Base-by-base conservation (phyloP, 2,888 invertebrate species). In the Lasioglossum malachurum region DNA sequence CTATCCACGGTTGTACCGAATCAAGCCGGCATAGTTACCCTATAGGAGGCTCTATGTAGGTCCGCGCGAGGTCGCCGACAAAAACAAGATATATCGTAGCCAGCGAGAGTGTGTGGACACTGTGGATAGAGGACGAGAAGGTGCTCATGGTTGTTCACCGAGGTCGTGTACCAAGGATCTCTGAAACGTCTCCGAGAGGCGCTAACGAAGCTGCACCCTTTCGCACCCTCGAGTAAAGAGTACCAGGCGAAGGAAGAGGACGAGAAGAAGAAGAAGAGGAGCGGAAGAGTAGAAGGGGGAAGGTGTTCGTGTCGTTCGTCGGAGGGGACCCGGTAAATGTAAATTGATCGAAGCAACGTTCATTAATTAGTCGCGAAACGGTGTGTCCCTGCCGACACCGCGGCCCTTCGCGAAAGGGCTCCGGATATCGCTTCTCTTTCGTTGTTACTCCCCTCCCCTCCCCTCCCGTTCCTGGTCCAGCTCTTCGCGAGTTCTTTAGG, bases 271-370 rank as follows among this genome's bases (percentile, higher is more conserved):
- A 35, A 14, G 31, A 31, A 14, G 60, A 27, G 12, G 27, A 60
- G 16, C 7, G 19, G 67, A 67, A 31, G 23, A 67, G 67, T 7
- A 7, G 67, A 19, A 23, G 67, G 67, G n/a, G 69, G 69, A 41
- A 57, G 69, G 80, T 27, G 83, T 19, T 71, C 79, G 80, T 83
- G 79, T 82, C 49, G 78, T 82, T 75, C 38, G 31, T 10, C 46
- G 35, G 46, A 16, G 75, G 44, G 46, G 80, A 84, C 92, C 92
- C 91, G 88, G 94, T 94, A 94, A 94, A 94, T 94, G 94, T 94
- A 94, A 94, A 94, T 94, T 92, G 93, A 94, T 94, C 93, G 93
- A 87, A 93, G 94, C 92, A 92, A 94, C 94, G 94, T 94, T 94
- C 94, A 93, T 94, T 94, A 94, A 94, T 94, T 94, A 94, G 94